Percentiles rank a stretch among this genome's conserved stretches.
phyloP scores from a whole-genome alignment of 2,888 invertebrate genomes.

The Polyommatus iphigenia region DNA sequence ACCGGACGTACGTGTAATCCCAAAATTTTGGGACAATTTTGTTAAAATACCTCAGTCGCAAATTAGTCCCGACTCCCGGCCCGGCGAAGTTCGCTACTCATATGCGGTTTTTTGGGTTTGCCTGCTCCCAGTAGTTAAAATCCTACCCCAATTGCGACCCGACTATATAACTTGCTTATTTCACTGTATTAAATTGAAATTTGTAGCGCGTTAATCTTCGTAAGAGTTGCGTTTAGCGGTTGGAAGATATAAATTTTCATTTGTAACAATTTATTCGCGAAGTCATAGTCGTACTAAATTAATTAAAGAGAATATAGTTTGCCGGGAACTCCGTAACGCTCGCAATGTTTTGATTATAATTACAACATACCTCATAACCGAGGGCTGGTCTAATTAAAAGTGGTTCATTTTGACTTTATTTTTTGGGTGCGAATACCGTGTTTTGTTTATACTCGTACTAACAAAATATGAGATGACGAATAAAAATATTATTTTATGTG shows the following conservation, averaged over 20 bases:
- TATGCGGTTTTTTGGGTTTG: constrained; percentile 64
- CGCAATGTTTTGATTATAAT: constrained; percentile 53
- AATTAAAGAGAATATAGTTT: constrained; percentile 38
- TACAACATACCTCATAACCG: constrained; percentile 45
- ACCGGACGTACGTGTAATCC: constrained; percentile 19
- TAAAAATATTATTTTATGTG: background rate
- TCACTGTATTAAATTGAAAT: constrained; percentile 34
- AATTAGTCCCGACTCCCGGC: constrained; percentile 58
- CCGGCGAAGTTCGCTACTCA: constrained; percentile 59
- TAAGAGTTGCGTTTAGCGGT: constrained; percentile 27
- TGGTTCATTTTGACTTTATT: constrained; percentile 32
- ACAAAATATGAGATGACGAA: background rate
- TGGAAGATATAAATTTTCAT: constrained; percentile 32
- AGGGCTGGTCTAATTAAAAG: constrained; percentile 40
- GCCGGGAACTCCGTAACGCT: constrained; percentile 35
- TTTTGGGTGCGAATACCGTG: constrained; percentile 22
- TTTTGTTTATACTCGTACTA: background rate
- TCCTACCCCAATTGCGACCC: constrained; percentile 40
- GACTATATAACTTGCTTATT: constrained; percentile 33
- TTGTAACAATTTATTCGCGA: constrained; percentile 34
- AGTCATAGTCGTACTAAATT: constrained; percentile 37
- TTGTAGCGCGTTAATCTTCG: constrained; percentile 33
- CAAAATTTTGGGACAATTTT: constrained; percentile 31
- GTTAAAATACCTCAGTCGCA: constrained; percentile 51
- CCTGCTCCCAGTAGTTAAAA: constrained; percentile 45